These are phyloP conservation scores for Anas bahamensis DNA, from an alignment of 2,797 vertebrate species.

Conservation along the genomic window DNA sequence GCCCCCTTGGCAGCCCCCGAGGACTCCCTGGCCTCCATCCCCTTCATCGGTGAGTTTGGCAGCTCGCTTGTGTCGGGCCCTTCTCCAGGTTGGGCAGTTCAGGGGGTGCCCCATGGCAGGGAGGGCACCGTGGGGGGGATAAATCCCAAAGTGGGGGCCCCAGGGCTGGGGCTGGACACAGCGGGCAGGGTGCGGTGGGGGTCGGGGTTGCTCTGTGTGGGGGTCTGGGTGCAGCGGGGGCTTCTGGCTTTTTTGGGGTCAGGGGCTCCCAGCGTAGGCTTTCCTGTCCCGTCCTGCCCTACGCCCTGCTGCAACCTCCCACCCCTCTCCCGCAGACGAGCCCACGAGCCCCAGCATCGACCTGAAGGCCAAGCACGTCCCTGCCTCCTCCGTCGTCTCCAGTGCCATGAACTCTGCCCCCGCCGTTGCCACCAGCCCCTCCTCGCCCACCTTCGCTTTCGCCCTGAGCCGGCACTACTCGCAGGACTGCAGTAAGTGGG, in stretches of 20 bases:
- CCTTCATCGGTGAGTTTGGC: conserved; percentile 92
- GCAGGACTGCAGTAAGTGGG: conserved; percentile 94
- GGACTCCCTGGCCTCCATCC: conserved; percentile 95
- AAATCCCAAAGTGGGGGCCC: too few species aligned
- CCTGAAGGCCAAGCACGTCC: conserved; percentile 93
- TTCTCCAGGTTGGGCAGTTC: accelerated
- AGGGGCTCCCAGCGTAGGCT: neutral
- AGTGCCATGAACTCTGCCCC: conserved; percentile 93
- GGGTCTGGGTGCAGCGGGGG: accelerated
- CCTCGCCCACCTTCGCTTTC: conserved; percentile 93
- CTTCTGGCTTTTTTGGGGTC: neutral
- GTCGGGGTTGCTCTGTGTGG: accelerated
- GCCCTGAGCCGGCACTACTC: conserved; percentile 92
- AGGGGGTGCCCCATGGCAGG: accelerated
- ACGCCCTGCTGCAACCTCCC: neutral
- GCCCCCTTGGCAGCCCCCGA: conserved; percentile 87
- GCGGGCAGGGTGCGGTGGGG: accelerated
- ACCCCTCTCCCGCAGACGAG: conserved; percentile 83
- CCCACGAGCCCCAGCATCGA: conserved; percentile 96
- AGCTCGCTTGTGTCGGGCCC: accelerated
- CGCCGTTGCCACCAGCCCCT: conserved; percentile 85
- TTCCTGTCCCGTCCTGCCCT: neutral
- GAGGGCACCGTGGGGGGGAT: neutral
- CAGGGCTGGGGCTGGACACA: accelerated
- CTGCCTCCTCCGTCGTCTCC: conserved; percentile 96